A percentile compares a stretch with the other conserved stretches of the same genome.
Evolutionary conservation across 2,888 invertebrate genomes (phyloP).

Genomic region (Pandemis heparana): DNA sequence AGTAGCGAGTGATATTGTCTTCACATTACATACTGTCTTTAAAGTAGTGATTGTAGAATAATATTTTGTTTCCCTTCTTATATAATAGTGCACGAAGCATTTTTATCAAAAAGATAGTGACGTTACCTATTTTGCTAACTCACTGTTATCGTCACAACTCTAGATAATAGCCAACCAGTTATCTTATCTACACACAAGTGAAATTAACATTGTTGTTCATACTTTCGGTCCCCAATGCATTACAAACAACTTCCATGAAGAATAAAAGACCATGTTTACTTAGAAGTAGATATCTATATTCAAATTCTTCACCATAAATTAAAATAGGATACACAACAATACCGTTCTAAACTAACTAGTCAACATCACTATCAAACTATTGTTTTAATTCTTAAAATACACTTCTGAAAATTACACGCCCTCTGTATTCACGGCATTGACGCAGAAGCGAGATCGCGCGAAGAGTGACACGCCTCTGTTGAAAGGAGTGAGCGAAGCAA

Average conservation of each 20-base stretch:
- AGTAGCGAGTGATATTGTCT: background rate
- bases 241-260: background rate
- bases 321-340: background rate
- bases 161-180: background rate
- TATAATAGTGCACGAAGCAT: background rate
- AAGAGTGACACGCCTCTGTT: constrained; percentile 2
- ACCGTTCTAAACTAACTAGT: background rate
- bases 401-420: background rate
- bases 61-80: background rate
- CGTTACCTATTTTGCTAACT: background rate
- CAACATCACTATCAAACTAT: constrained; percentile 7
- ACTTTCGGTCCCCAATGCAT: background rate
- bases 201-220: background rate
- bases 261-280: background rate
- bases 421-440: background rate
- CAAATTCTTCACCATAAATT: background rate
- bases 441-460: constrained; percentile 8
- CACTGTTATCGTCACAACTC: background rate
- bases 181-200: background rate
- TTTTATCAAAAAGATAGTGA: constrained; percentile 1
- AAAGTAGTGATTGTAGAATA: background rate
- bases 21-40: background rate
- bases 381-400: background rate
- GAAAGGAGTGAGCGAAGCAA: background rate
- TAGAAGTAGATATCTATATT: background rate